Evolutionary conservation across 2,797 vertebrate species (phyloP), one percentile per base, ranked within the genome.

Genomic region (Chaetophractus vellerosus): DNA sequence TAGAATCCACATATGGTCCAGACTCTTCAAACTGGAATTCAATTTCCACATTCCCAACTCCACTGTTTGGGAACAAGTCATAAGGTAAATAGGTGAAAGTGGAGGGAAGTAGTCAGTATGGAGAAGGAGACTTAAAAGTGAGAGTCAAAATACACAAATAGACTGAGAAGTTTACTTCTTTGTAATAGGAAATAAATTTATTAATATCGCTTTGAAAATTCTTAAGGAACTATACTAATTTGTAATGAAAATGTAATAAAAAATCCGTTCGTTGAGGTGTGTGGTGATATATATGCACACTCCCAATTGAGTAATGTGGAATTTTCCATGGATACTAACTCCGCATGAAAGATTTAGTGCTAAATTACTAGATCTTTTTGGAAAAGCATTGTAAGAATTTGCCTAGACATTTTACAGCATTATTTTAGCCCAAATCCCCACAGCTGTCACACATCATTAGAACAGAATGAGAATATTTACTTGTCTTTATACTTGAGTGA

Each of bases 401-500:
- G 2, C 61, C 55, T 74, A 71, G 71, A 41, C 41, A 72, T 63
- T 96, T 88, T 61, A 63, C 1, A 63, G 26, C 71, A 91, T 84
- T 79, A 89, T 50, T 63, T 95, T 88, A 71, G 24, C 4, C 2
- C 11, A 6, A 1, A 24, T 80, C 0, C 5, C 12, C 28, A 84
- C 19, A 89, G 36, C 26, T 90, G 18, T 75, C 80, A 72, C 33
- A 33, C 2, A 12, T 57, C 57, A 72, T 79, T 75, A 18, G 1
- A 91, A 57, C 11, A 83, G 33, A 66, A 85, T 68, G 9, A 72
- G 31, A 90, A 86, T 84, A 90, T 84, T 84, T 81, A 61, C 45
- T 83, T 94, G 33, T 63, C 45, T 92, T 91, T 84, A 55, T 57
- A 72, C 33, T 64, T 95, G 57, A 96, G 59, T 80, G 69, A 87